Conservation (phyloP, 2,113 vertebrate species). For the Phrynosoma platyrhinos region DNA sequence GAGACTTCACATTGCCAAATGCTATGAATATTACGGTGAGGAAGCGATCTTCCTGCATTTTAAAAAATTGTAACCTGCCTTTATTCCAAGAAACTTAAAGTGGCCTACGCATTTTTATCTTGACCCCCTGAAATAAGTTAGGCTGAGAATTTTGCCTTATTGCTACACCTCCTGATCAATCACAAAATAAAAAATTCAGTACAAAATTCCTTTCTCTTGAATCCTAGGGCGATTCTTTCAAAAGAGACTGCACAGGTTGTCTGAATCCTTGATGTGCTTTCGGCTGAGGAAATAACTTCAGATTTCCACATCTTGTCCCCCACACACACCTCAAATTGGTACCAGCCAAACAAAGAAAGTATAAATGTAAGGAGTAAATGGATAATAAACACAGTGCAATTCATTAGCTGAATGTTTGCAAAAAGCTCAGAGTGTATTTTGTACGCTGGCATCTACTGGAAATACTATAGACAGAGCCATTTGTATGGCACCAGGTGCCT, state of each 20-base stretch:
- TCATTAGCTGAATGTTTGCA: too few species aligned
- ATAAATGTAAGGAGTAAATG: not conserved
- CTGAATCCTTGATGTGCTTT: not conserved
- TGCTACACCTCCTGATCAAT: not conserved
- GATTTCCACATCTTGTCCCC: not conserved
- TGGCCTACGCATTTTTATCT: too few species aligned
- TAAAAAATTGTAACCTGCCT: too few species aligned
- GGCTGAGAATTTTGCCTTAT: too few species aligned
- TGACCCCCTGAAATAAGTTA: too few species aligned
- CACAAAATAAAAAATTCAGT: too few species aligned
- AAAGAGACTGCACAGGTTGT: too few species aligned
- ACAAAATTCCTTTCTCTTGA: not conserved
- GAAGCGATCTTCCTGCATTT: too few species aligned
- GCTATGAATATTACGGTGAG: too few species aligned
- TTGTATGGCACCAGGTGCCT: too few species aligned
- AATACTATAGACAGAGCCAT: not conserved
- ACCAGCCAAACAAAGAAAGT: not conserved
- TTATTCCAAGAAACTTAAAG: too few species aligned
- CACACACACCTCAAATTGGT: not conserved
- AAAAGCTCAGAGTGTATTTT: not conserved
- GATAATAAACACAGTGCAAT: not conserved
- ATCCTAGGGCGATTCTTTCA: not conserved
- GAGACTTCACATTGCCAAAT: too few species aligned
- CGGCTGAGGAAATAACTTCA: not conserved
- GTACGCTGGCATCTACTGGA: not conserved